phyloP scores from a whole-genome alignment of 92 coral and sea anemone species.

The Palythoa caribaeorum region DNA sequence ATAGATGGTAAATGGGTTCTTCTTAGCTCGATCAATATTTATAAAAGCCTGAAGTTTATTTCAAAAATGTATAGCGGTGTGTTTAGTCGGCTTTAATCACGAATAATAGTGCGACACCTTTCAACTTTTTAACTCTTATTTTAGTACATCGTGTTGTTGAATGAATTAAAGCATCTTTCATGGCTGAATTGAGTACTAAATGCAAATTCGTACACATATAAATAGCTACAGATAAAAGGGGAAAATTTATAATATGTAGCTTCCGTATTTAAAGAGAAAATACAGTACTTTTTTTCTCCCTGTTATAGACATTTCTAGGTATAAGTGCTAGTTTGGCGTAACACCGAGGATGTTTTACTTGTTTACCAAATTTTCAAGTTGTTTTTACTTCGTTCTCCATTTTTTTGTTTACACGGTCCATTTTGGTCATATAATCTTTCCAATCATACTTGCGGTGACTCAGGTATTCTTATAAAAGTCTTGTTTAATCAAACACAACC shows the following conservation, averaged over 20 bases:
- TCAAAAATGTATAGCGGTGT: neutral
- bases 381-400: neutral
- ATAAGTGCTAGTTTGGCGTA: neutral
- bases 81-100: neutral
- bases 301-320: too few relatives aligned
- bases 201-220: too few relatives aligned
- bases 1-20: neutral
- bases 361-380: constrained; percentile 8
- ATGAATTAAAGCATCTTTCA: neutral
- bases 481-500: constrained; percentile 35
- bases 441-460: constrained; percentile 19
- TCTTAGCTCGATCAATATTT: constrained; percentile 21
- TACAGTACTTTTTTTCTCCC: neutral
- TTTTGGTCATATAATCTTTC: constrained; percentile 35
- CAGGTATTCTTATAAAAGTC: constrained; percentile 26
- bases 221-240: neutral
- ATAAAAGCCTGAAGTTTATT: constrained; percentile 3
- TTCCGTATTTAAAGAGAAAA: neutral
- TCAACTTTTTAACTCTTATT: neutral
- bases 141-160: neutral
- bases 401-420: constrained; percentile 28
- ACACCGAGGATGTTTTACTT: neutral
- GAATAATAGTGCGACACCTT: neutral
- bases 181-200: neutral
- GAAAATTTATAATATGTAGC: neutral